Evolutionary conservation across 2,888 invertebrate genomes (phyloP).

Genomic region (Aphidius colemani): DNA sequence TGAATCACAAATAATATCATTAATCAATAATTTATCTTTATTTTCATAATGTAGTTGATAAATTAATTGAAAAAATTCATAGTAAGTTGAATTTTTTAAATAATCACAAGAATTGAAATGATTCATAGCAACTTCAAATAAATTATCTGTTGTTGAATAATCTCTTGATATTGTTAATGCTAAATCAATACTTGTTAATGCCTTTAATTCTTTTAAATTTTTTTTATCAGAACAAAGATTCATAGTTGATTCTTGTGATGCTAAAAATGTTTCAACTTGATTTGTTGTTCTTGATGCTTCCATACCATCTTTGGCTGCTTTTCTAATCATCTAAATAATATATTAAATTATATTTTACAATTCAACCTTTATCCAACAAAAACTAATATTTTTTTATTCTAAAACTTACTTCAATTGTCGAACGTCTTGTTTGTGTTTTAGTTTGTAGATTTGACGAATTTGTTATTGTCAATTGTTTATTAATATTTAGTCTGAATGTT

Average conservation of each 20-base stretch:
- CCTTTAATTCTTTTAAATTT: conserved; percentile 43
- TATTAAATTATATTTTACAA: no score
- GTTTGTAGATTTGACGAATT: conserved; percentile 55
- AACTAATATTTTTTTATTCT: conserved; percentile 50
- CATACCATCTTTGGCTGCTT: conserved; percentile 49
- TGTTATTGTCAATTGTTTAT: conserved; percentile 57
- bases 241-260: conserved; percentile 48
- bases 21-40: conserved; percentile 37
- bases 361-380: conserved; percentile 47
- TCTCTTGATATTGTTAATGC: conserved; percentile 48
- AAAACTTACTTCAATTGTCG: conserved; percentile 42
- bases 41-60: conserved; percentile 42
- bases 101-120: conserved; percentile 44
- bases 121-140: conserved; percentile 51
- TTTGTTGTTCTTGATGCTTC: conserved; percentile 49
- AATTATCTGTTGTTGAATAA: conserved; percentile 42
- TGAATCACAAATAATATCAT: conserved; percentile 44
- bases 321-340: conserved; percentile 49
- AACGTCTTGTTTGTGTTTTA: conserved; percentile 42
- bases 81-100: conserved; percentile 39
- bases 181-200: conserved; percentile 51
- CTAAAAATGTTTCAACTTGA: conserved; percentile 54
- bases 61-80: conserved; percentile 43
- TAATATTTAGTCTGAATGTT: conserved; percentile 62
- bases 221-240: conserved; percentile 36